Conservation (phyloP, 2,797 vertebrate genomes). For the Diplodus sargus region DNA sequence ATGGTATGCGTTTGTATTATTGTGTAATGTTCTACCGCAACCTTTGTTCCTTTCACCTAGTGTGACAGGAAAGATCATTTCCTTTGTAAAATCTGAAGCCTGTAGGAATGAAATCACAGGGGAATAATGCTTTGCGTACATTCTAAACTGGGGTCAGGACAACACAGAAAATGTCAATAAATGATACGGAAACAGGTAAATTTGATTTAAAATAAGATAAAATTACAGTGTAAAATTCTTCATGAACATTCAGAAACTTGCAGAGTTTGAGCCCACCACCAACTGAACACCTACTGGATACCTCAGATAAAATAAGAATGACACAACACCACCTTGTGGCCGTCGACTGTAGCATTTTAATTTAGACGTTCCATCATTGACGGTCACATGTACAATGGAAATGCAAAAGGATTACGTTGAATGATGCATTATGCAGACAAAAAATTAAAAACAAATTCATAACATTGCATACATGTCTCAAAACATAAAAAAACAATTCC, state of each 20-base stretch:
- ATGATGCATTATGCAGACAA: slow-evolving; percentile 13
- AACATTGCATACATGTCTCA: slow-evolving; percentile 20
- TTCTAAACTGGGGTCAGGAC: slow-evolving; percentile 16
- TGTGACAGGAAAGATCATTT: slow-evolving; percentile 61
- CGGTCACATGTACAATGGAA: slow-evolving; percentile 13
- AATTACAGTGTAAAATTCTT: neutral
- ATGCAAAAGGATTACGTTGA: slow-evolving; percentile 21
- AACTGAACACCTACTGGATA: neutral
- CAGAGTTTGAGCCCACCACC: neutral
- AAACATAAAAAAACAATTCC: slow-evolving; percentile 34
- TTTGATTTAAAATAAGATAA: neutral
- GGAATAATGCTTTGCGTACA: neutral
- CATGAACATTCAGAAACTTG: slow-evolving; percentile 16
- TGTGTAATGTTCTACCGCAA: slow-evolving; percentile 25
- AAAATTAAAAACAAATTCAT: slow-evolving; percentile 18
- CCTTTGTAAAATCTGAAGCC: slow-evolving; percentile 42
- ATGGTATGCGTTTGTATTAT: slow-evolving; percentile 39
- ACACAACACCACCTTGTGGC: slow-evolving; percentile 78
- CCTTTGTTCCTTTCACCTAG: slow-evolving; percentile 51
- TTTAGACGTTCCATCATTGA: slow-evolving; percentile 42
- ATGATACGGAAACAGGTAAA: neutral
- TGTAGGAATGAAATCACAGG: slow-evolving; percentile 4
- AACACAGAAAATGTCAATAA: neutral
- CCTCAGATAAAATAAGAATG: slow-evolving; percentile 40
- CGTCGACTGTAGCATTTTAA: slow-evolving; percentile 56